Conservation (phyloP, 2,797 vertebrate species). For the Phataginus tetradactyla region DNA sequence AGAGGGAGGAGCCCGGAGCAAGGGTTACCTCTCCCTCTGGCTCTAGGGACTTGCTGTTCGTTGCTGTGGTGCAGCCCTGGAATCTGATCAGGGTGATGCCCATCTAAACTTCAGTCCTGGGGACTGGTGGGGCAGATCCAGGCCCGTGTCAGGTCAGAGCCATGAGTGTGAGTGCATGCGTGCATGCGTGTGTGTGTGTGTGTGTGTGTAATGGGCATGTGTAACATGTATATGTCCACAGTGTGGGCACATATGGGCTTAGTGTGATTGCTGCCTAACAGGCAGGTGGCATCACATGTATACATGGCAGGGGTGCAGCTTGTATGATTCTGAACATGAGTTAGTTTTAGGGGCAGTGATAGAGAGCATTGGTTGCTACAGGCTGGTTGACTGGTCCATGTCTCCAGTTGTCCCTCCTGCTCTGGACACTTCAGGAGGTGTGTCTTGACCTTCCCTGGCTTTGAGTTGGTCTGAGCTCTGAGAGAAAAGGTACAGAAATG, state of each 20-base stretch:
- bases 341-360: neutral
- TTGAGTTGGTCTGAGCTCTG: slow-evolving; percentile 19
- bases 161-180: neutral
- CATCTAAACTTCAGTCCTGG: neutral
- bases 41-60: neutral
- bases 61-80: neutral
- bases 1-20: neutral
- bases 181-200: neutral
- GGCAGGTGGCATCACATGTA: neutral
- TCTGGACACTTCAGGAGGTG: neutral
- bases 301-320: neutral
- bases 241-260: neutral
- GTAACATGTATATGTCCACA: neutral
- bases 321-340: neutral
- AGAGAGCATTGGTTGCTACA: neutral
- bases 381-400: neutral
- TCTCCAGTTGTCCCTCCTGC: neutral
- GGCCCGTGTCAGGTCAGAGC: neutral
- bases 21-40: neutral
- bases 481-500: neutral
- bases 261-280: neutral
- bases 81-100: neutral
- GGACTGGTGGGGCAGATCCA: neutral
- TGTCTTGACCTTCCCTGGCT: slow-evolving; percentile 12
- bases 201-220: neutral